These are phyloP conservation scores for Myotis findleyi DNA, from an alignment of 2,797 vertebrate species.

Conservation along the genomic window DNA sequence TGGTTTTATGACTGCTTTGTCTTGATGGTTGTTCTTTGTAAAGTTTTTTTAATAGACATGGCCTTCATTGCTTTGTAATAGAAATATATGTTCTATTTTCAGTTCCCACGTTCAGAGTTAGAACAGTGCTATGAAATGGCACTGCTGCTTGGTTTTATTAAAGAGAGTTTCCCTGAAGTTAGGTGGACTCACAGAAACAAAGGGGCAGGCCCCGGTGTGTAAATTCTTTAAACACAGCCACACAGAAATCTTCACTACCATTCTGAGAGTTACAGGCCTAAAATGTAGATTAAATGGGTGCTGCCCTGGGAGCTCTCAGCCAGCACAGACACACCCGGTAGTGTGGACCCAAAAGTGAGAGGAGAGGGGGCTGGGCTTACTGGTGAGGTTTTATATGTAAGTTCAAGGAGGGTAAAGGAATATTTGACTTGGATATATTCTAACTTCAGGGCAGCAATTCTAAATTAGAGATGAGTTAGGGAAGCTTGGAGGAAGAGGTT, in stretches of 20 bases:
- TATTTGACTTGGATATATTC: not conserved
- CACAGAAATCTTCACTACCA: not conserved
- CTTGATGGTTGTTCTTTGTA: conserved; percentile 18
- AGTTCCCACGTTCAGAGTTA: conserved; percentile 1
- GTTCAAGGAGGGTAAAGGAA: not conserved
- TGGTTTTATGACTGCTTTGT: conserved; percentile 36
- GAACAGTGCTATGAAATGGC: conserved; percentile 40
- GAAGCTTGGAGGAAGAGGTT: not conserved
- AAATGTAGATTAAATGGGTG: not conserved
- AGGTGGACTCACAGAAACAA: conserved; percentile 1
- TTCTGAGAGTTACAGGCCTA: not conserved
- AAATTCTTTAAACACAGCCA: not conserved
- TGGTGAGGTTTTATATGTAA: not conserved
- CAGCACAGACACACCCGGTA: not conserved
- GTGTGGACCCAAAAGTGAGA: not conserved
- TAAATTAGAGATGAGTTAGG: not conserved
- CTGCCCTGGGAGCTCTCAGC: not conserved
- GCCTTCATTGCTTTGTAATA: conserved; percentile 65
- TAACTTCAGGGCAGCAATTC: not conserved
- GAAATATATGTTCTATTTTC: conserved; percentile 74
- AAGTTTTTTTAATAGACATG: conserved; percentile 65
- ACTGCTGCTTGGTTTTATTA: conserved; percentile 60
- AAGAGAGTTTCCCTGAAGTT: conserved; percentile 42
- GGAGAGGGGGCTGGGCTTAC: too few species aligned
- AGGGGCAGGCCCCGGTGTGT: not conserved